phyloP scores from a whole-genome alignment of 1,140 invertebrate species.

The Aphidius gifuensis region DNA sequence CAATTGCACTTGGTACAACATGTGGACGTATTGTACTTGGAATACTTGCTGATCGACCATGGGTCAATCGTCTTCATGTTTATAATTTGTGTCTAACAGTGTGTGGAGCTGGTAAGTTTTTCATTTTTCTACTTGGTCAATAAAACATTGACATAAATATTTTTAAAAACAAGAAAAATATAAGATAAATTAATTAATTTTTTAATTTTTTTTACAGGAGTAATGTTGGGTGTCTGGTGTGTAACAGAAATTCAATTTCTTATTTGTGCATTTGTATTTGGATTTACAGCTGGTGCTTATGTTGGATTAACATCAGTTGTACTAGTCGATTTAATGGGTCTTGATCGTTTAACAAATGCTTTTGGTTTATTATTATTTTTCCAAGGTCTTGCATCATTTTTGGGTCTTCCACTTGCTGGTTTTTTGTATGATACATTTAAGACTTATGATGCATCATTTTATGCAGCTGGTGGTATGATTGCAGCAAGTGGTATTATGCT shows the following conservation, averaged over 20 bases:
- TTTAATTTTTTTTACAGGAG: conserved; percentile 61
- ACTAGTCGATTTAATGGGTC: conserved; percentile 79
- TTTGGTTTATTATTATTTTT: conserved; percentile 89
- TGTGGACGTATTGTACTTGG: conserved; percentile 83
- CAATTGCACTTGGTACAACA: conserved; percentile 82
- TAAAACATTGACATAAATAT: neutral
- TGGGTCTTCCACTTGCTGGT: conserved; percentile 85
- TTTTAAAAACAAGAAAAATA: conserved; percentile 7
- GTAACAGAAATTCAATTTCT: conserved; percentile 66
- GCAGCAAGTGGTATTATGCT: conserved; percentile 84
- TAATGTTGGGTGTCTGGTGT: conserved; percentile 72
- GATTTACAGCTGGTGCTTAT: conserved; percentile 87
- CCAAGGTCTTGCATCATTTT: conserved; percentile 85
- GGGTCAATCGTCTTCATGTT: conserved; percentile 82
- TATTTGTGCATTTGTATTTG: conserved; percentile 79
- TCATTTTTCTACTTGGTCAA: conserved; percentile 1
- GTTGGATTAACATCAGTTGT: conserved; percentile 90
- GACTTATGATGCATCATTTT: conserved; percentile 84
- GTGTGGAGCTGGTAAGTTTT: conserved; percentile 73
- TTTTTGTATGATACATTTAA: conserved; percentile 71
- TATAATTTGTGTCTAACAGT: conserved; percentile 84
- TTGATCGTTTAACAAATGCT: conserved; percentile 86
- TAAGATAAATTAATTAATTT: neutral
- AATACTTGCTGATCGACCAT: conserved; percentile 81
- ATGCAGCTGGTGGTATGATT: conserved; percentile 77